Evolutionary conservation across 2,113 vertebrate genomes (phyloP).

Genomic region (Alosa alosa): DNA sequence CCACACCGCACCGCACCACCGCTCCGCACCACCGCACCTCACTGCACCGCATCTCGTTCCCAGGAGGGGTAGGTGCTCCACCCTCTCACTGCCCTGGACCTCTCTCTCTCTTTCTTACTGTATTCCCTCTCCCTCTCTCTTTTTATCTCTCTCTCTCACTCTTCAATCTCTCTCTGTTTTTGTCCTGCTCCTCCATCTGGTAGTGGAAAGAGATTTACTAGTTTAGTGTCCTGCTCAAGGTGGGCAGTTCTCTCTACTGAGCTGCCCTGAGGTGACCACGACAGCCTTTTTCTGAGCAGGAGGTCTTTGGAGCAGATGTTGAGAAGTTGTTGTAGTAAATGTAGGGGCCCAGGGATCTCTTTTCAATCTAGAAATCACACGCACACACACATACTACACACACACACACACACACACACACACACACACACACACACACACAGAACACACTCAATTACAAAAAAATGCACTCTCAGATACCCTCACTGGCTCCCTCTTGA

Average conservation of each 20-base stretch:
- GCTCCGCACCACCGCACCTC: too few relatives aligned
- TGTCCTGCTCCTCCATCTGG: background rate
- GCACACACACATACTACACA: background rate
- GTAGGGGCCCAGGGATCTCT: background rate
- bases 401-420: background rate
- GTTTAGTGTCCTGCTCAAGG: background rate
- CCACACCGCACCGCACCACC: too few relatives aligned
- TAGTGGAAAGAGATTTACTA: background rate
- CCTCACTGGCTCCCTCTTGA: background rate
- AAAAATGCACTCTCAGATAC: background rate
- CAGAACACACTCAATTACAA: background rate
- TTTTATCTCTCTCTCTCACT: background rate
- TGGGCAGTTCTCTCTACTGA: background rate
- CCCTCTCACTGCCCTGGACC: background rate
- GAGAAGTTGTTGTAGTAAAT: background rate
- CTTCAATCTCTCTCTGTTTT: background rate
- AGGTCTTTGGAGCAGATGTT: constrained; percentile 3
- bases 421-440: background rate
- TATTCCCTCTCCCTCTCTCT: background rate
- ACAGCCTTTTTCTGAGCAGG: background rate
- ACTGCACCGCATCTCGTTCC: too few relatives aligned
- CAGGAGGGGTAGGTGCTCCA: background rate
- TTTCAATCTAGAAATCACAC: background rate
- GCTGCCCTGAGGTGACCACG: background rate
- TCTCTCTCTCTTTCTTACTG: background rate